Evolutionary conservation across 2,113 vertebrate species (phyloP).

Genomic region (Callopanchax toddi): DNA sequence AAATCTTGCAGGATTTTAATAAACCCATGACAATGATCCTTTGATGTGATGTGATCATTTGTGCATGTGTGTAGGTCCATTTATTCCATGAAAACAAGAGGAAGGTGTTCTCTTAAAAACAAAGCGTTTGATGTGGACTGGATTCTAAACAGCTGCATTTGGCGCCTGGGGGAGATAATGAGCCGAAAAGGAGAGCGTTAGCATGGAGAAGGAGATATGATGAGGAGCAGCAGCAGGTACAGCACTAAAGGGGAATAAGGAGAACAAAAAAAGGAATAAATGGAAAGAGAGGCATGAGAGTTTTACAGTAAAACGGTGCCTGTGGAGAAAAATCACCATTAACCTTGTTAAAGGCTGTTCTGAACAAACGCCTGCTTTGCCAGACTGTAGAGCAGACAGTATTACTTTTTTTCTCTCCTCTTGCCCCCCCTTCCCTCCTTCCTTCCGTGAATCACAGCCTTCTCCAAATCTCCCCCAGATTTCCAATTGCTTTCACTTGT

Average conservation of each 20-base stretch:
- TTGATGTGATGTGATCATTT: slow-evolving; percentile 14
- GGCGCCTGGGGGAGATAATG: slow-evolving; percentile 42
- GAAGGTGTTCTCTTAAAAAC: slow-evolving; percentile 27
- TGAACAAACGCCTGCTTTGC: slow-evolving; percentile 67
- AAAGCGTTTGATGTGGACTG: slow-evolving; percentile 42
- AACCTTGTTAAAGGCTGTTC: slow-evolving; percentile 74
- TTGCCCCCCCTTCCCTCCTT: slow-evolving; percentile 24
- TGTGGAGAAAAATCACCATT: slow-evolving; percentile 71
- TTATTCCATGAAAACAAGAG: background rate
- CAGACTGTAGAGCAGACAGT: slow-evolving; percentile 76
- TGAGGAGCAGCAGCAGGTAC: slow-evolving; percentile 44
- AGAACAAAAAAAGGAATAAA: slow-evolving; percentile 15
- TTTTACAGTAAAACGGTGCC: slow-evolving; percentile 61
- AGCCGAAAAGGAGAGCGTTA: slow-evolving; percentile 33
- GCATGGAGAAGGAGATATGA: slow-evolving; percentile 40
- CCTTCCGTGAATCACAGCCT: slow-evolving; percentile 69
- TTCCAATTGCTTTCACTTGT: slow-evolving; percentile 78
- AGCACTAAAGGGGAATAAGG: slow-evolving; percentile 17
- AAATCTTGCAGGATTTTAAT: slow-evolving; percentile 82
- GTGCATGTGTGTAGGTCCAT: background rate
- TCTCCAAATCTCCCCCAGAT: slow-evolving; percentile 82
- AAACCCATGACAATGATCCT: slow-evolving; percentile 72
- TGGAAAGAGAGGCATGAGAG: slow-evolving; percentile 22
- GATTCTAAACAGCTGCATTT: slow-evolving; percentile 61
- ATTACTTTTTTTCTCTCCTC: slow-evolving; percentile 73